A percentile compares a stretch with the other conserved stretches of the same genome.
Evolutionary conservation across 2,113 vertebrate species (phyloP).

Genomic region (Platichthys flesus): DNA sequence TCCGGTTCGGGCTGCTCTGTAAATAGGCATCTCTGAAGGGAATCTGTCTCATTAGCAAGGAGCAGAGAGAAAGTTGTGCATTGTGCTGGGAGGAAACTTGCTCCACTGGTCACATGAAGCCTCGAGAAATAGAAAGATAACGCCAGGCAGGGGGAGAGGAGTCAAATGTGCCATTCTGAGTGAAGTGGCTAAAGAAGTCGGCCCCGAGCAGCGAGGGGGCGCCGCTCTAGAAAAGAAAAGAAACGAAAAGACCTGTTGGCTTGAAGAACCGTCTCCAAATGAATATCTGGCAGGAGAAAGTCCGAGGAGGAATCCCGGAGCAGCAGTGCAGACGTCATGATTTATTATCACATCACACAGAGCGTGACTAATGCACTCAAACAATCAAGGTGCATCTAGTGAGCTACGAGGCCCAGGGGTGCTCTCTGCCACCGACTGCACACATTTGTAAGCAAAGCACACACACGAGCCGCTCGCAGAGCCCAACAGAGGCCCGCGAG

Average conservation of each 20-base stretch:
- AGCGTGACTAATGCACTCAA: constrained; percentile 67
- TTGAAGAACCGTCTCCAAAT: constrained; percentile 31
- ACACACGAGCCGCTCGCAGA: constrained; percentile 14
- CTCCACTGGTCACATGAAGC: constrained; percentile 46
- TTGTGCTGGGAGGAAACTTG: constrained; percentile 48
- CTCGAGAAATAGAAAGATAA: constrained; percentile 29
- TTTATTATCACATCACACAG: constrained; percentile 60
- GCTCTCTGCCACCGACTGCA: constrained; percentile 34
- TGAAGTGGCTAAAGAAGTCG: background rate
- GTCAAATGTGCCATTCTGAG: background rate
- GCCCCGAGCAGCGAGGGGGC: constrained; percentile 38
- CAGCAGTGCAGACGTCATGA: constrained; percentile 46
- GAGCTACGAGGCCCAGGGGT: constrained; percentile 49
- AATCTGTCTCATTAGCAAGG: constrained; percentile 60
- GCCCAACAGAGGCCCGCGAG: constrained; percentile 35
- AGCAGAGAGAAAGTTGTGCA: constrained; percentile 41
- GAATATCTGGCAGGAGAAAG: background rate
- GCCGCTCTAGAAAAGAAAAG: background rate
- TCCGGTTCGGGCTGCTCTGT: constrained; percentile 29
- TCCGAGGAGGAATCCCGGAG: constrained; percentile 42
- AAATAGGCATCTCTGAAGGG: constrained; percentile 63
- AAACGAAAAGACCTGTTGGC: constrained; percentile 7
- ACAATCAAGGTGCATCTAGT: constrained; percentile 64
- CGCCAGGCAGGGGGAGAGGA: background rate
- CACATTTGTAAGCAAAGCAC: constrained; percentile 24